Conservation (phyloP, 2,797 vertebrate genomes). For the Hippocampus kuda region DNA sequence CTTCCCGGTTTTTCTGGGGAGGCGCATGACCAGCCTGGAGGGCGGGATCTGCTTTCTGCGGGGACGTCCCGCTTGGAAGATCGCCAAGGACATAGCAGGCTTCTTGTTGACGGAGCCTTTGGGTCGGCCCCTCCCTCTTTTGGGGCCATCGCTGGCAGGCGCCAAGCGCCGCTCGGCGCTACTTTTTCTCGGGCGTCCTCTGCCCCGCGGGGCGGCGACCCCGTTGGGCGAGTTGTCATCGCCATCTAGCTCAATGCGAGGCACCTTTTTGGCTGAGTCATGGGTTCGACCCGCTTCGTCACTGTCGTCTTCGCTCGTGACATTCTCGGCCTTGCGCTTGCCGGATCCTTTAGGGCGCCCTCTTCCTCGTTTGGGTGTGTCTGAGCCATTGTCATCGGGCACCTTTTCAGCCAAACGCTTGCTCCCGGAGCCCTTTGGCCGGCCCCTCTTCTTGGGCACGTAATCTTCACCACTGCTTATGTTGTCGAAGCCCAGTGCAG, state of each 20-base stretch:
- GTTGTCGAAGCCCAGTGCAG: constrained; percentile 22
- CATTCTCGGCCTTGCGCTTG: constrained; percentile 32
- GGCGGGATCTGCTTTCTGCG: constrained; percentile 22
- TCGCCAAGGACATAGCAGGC: constrained; percentile 15
- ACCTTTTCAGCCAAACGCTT: constrained; percentile 18
- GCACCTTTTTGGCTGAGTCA: constrained; percentile 44
- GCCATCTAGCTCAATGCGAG: neutral
- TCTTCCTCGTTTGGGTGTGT: constrained; percentile 33
- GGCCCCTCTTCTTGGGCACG: constrained; percentile 46
- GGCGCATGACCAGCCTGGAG: neutral
- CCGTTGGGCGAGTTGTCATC: constrained; percentile 4
- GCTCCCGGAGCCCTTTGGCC: constrained; percentile 45
- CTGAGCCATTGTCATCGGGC: constrained; percentile 26
- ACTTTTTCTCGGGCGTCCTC: constrained; percentile 44
- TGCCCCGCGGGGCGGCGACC: constrained; percentile 11
- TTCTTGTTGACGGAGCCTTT: constrained; percentile 61
- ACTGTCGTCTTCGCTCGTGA: constrained; percentile 21
- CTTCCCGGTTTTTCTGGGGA: constrained; percentile 31
- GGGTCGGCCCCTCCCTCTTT: constrained; percentile 56
- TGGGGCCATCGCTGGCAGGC: constrained; percentile 1
- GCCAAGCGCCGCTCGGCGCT: neutral
- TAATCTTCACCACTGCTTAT: constrained; percentile 9
- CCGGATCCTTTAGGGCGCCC: constrained; percentile 45
- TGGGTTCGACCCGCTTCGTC: constrained; percentile 52
- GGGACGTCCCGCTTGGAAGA: constrained; percentile 31